Evolutionary conservation across 2,888 invertebrate genomes (phyloP).

Genomic region (Taphrorychus bicolor): DNA sequence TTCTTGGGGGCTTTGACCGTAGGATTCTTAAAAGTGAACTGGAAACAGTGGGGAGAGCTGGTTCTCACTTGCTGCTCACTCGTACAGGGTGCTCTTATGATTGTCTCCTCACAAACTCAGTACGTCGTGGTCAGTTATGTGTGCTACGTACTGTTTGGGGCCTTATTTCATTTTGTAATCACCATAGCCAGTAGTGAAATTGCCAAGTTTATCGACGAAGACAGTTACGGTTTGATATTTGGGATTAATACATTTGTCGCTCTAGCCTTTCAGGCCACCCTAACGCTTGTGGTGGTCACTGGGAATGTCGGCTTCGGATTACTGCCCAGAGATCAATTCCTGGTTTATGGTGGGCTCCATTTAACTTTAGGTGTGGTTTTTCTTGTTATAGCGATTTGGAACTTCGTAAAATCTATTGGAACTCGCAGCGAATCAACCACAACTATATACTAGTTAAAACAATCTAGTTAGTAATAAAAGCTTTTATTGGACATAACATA

Average conservation of each 20-base stretch:
- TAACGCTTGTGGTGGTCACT: constrained; percentile 72
- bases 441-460: background rate
- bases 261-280: constrained; percentile 76
- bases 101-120: constrained; percentile 57
- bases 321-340: constrained; percentile 68
- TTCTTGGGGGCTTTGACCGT: constrained; percentile 67
- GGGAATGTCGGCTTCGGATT: constrained; percentile 60
- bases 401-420: background rate
- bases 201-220: constrained; percentile 79
- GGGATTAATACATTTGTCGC: constrained; percentile 88
- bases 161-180: constrained; percentile 80
- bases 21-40: constrained; percentile 60
- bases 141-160: constrained; percentile 77
- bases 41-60: constrained; percentile 60
- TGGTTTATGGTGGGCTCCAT: constrained; percentile 74
- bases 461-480: background rate
- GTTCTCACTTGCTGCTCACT: constrained; percentile 62
- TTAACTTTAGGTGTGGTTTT: constrained; percentile 68
- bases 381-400: constrained; percentile 44
- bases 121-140: constrained; percentile 71
- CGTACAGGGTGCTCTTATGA: constrained; percentile 64
- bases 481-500: background rate
- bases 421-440: background rate
- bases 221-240: constrained; percentile 89
- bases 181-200: constrained; percentile 88